Base-by-base conservation (phyloP, 2,888 invertebrate species). In the Thysanoteuthis rhombus region DNA sequence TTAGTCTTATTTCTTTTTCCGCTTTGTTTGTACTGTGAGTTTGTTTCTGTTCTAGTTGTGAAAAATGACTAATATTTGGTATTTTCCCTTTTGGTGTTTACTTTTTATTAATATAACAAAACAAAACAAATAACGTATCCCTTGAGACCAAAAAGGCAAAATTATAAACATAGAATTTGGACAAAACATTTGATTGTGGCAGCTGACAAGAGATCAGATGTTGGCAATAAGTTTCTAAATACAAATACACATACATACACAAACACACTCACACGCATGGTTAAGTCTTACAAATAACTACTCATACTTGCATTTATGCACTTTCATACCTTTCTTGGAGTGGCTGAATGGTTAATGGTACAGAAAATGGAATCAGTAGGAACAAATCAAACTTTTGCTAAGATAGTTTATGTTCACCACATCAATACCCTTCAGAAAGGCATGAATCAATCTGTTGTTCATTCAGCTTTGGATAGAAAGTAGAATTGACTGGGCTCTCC, bases 21-120 rank as follows among this genome's bases (percentile, higher is more conserved):
- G n/a, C 4, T 75, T n/a, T n/a, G 75, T 75, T 75, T 75, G 2
- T 36, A 75, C n/a, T 75, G 12, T 16, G n/a, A 75, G 75, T 75
- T 75, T 75, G n/a, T 75, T 75, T 75, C 75, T 75, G n/a, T 75
- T 36, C 36, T 75, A 36, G 75, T 75, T n/a, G 75, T 16, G 36
- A 75, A 75, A n/a, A 75, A 75, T 36, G n/a, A 75, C 12, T 75
- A 75, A 75, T n/a, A 36, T 16, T 36, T 75, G n/a, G 12, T 75
- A 75, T 75, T 75, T 75, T 75, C n/a, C 75, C 75, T 75, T 75
- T 75, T 75, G 75, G 75, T 75, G 75, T 75, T 75, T 75, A 75
- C 75, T 75, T 75, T 36, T 75, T 75, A 75, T 75, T 75, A 36
- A 12, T 75, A 36, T 75, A 16, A 75, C n/a, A 12, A 75, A n/a